Evolutionary conservation across 1,140 invertebrate species (phyloP), one percentile per base, ranked within the genome.

Genomic region (Calephelis nemesis): DNA sequence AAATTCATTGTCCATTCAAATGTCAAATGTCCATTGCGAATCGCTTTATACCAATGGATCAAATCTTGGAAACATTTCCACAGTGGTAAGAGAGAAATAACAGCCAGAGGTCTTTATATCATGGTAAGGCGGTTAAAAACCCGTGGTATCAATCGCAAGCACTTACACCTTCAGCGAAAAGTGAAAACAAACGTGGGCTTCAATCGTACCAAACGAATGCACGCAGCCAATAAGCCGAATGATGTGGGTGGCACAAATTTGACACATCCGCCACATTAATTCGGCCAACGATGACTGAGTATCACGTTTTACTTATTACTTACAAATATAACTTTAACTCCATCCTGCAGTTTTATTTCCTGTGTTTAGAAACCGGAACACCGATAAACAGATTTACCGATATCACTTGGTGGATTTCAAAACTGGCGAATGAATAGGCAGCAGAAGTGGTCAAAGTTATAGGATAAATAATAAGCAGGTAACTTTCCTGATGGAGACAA

Each of bases 181-280:
- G 52, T 30, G 52, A 30, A 30, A 54, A 54, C 13, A 54, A 54
- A 54, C 42, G 13, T 13, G 9, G 42, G 42, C 12, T 47, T 65
- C 52, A 40, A 19, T 65, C 64, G 45, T 7, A 52, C n/a, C 30
- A 42, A 9, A n/a, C 12, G 39, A 45, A 50, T 13, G 42, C 13
- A 30, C 30, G 50, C 19, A 54, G 13, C 45, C 47, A 63, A 63
- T 63, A 63, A 45, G 10, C 12, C 40, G 15, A 40, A 54, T 66
- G 42, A 66, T 68, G 77, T 79, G 77, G 78, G 77, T 72, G 77
- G 74, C 75, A 76, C 72, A 76, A 82, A 84, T 82, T 84, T 81
- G 80, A 81, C 77, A 79, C 79, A 76, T 84, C 82, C 82, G 82
- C 69, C 69, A 70, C 74, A 67, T 74, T 82, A 79, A 78, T 65